Evolutionary conservation across 2,888 invertebrate species (phyloP).

Genomic region (Oligia fasciuncula): DNA sequence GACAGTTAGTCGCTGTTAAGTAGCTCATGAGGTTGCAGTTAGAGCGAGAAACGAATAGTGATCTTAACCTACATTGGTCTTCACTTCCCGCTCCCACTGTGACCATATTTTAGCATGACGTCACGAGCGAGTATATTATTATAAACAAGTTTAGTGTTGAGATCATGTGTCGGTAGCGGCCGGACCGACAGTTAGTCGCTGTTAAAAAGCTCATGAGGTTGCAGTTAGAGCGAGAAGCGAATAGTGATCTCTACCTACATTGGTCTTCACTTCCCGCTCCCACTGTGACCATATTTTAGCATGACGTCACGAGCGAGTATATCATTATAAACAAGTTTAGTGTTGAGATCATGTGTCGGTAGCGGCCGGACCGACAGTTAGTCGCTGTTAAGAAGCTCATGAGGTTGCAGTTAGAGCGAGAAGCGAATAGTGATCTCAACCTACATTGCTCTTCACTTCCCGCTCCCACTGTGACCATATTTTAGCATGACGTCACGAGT

Average conservation of each 20-base stretch:
- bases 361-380: slow-evolving; percentile 79
- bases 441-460: too few relatives aligned
- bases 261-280: too few relatives aligned
- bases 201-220: slow-evolving; percentile 63
- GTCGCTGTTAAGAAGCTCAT: slow-evolving; percentile 71
- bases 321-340: too few relatives aligned
- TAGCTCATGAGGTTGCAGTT: slow-evolving; percentile 43
- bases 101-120: too few relatives aligned
- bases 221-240: slow-evolving; percentile 20
- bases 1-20: slow-evolving; percentile 80
- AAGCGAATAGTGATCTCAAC: not conserved
- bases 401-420: slow-evolving; percentile 28
- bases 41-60: slow-evolving; percentile 11
- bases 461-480: too few relatives aligned
- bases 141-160: slow-evolving; percentile 30
- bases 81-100: too few relatives aligned
- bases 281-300: too few relatives aligned
- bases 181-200: slow-evolving; percentile 82
- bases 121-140: too few relatives aligned
- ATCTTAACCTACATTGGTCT: too few relatives aligned
- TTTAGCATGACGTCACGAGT: too few relatives aligned
- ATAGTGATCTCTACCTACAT: not conserved
- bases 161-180: slow-evolving; percentile 79
- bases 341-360: slow-evolving; percentile 69
- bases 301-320: too few relatives aligned